Evolutionary conservation across 2,797 vertebrate genomes (phyloP).

Genomic region (Simalia tracyae): DNA sequence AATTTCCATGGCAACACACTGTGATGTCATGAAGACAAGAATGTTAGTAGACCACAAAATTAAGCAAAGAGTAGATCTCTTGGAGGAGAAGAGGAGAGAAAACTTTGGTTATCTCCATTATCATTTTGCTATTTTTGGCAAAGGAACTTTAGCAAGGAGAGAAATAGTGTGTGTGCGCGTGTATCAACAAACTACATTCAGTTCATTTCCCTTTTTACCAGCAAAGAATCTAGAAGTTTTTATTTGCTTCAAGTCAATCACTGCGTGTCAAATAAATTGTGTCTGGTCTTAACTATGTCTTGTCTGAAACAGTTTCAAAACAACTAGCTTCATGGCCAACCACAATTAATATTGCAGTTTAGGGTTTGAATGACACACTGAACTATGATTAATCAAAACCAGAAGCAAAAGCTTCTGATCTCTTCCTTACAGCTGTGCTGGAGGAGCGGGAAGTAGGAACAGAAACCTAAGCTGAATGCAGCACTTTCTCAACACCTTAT

Average conservation of each 20-base stretch:
- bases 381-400: too few relatives aligned
- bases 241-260: not conserved
- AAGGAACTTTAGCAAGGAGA: too few relatives aligned
- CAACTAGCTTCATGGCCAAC: not conserved
- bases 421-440: not conserved
- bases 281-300: not conserved
- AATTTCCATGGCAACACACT: constrained; percentile 38
- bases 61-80: constrained; percentile 21
- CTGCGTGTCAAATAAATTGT: not conserved
- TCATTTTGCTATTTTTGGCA: too few relatives aligned
- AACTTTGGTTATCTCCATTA: too few relatives aligned
- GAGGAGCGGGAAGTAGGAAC: not conserved
- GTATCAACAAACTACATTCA: not conserved
- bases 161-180: too few relatives aligned
- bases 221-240: not conserved
- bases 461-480: not conserved
- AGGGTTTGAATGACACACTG: too few relatives aligned
- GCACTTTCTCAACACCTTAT: too few relatives aligned
- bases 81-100: not conserved
- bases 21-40: constrained; percentile 24
- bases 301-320: not conserved
- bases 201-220: not conserved
- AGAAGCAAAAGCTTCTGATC: too few relatives aligned
- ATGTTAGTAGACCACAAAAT: constrained; percentile 35
- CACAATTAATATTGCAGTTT: not conserved